phyloP scores from a whole-genome alignment of 1,140 invertebrate genomes.

The Drosophila ironensis region DNA sequence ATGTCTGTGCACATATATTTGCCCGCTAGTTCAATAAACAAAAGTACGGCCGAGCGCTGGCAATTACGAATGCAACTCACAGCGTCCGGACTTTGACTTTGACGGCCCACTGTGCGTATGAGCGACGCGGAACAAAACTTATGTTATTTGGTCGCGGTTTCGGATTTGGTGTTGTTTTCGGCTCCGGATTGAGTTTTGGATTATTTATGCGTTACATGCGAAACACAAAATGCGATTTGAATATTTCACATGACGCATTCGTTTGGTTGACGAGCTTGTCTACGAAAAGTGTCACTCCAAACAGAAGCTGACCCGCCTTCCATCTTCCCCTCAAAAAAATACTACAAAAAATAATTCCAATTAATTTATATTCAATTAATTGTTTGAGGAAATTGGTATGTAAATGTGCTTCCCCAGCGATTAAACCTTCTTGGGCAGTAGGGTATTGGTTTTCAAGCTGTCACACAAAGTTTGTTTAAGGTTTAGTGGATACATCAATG shows the following conservation, averaged over 20 bases:
- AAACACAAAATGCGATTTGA: conserved; percentile 49
- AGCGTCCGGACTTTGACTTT: conserved; percentile 41
- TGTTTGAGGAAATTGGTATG: too few relatives aligned
- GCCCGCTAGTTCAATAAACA: conserved; percentile 60
- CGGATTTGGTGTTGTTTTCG: background rate
- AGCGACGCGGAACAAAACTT: conserved; percentile 70
- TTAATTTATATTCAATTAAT: too few relatives aligned
- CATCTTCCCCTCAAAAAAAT: background rate
- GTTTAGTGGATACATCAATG: too few relatives aligned
- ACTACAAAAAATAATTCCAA: too few relatives aligned
- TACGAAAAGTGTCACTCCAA: conserved; percentile 44
- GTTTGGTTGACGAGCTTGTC: conserved; percentile 43
- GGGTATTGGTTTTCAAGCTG: too few relatives aligned
- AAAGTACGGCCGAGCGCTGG: conserved; percentile 13
- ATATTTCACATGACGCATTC: conserved; percentile 71
- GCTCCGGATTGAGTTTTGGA: conserved; percentile 12
- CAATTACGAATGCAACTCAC: conserved; percentile 64
- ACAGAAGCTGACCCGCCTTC: conserved; percentile 30
- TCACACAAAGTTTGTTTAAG: too few relatives aligned
- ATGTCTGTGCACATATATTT: conserved; percentile 38
- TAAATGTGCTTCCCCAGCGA: too few relatives aligned
- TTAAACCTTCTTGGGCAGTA: too few relatives aligned
- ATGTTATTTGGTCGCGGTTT: conserved; percentile 10
- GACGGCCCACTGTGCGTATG: conserved; percentile 70
- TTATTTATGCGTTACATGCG: conserved; percentile 76